A percentile compares a stretch with the other conserved stretches of the same genome.
Conservation (phyloP, 2,113 vertebrate species). For the Seriola dumerili region DNA sequence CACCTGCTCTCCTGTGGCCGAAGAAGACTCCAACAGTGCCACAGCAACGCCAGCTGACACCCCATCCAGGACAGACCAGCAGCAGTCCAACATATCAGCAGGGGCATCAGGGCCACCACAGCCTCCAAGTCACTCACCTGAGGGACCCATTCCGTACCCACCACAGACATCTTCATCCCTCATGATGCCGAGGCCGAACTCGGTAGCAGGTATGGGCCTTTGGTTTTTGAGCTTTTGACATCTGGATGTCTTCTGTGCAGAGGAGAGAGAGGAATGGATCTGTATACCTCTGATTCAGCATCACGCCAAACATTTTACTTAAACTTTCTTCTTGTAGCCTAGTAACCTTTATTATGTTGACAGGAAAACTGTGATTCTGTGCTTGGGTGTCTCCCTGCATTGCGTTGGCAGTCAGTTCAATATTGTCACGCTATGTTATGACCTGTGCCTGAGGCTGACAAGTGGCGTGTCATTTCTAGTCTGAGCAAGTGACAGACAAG, state of each 20-base stretch:
- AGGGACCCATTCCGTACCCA: constrained; percentile 89
- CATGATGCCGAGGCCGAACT: constrained; percentile 98
- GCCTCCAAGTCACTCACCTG: constrained; percentile 77
- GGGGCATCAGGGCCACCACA: constrained; percentile 59
- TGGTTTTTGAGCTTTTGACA: constrained; percentile 14
- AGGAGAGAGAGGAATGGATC: not conserved
- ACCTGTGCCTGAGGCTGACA: constrained; percentile 54
- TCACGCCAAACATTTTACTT: not conserved
- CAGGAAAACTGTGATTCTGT: not conserved
- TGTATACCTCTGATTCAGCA: constrained; percentile 19
- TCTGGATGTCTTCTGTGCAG: constrained; percentile 28
- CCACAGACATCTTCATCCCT: constrained; percentile 89
- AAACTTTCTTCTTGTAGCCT: constrained; percentile 1
- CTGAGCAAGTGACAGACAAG: constrained; percentile 34
- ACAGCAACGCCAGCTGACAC: constrained; percentile 78
- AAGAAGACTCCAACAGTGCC: constrained; percentile 88
- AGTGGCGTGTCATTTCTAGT: constrained; percentile 51
- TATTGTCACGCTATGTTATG: constrained; percentile 26
- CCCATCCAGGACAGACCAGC: constrained; percentile 81
- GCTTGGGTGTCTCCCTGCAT: constrained; percentile 16
- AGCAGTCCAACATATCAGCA: constrained; percentile 64
- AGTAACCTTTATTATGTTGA: constrained; percentile 28
- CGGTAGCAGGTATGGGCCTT: constrained; percentile 92
- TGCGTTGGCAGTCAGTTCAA: constrained; percentile 32
- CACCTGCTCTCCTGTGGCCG: constrained; percentile 95